Evolutionary conservation across 2,797 vertebrate genomes (phyloP).

Genomic region (Leptatherina wallacei): DNA sequence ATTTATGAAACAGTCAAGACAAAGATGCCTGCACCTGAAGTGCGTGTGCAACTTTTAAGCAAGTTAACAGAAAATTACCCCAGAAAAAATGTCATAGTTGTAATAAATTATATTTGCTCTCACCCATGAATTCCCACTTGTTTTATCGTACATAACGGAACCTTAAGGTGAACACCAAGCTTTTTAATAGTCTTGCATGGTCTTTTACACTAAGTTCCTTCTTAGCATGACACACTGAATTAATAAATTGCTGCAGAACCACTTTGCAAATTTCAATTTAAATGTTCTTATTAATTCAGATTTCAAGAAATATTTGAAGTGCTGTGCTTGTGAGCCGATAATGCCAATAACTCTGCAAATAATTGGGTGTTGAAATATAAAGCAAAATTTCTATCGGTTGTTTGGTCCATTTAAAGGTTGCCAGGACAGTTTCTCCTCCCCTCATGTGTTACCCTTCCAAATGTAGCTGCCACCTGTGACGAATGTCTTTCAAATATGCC

Average conservation of each 20-base stretch:
- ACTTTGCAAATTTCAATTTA: too few species aligned
- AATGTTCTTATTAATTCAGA: neutral
- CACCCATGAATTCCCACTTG: neutral
- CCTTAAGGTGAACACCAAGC: neutral
- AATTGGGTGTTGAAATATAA: neutral
- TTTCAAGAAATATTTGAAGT: neutral
- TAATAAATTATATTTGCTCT: too few species aligned
- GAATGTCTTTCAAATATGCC: constrained; percentile 52
- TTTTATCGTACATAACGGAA: neutral
- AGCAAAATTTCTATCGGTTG: neutral
- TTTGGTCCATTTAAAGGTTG: constrained; percentile 13
- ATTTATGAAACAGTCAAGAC: neutral
- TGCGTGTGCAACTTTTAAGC: neutral
- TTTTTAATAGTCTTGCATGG: too few species aligned
- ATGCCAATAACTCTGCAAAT: neutral
- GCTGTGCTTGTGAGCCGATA: neutral
- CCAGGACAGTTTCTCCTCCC: constrained; percentile 30
- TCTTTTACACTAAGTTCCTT: too few species aligned
- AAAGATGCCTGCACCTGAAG: constrained; percentile 5
- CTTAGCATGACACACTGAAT: too few species aligned
- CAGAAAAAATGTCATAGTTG: too few species aligned
- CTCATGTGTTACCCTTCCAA: constrained; percentile 33
- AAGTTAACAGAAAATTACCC: neutral
- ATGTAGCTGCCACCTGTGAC: constrained; percentile 47
- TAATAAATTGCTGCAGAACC: too few species aligned